Percentiles rank a stretch among this genome's conserved stretches.
Conservation (phyloP, 2,797 vertebrate species). For the Balearica regulorum region DNA sequence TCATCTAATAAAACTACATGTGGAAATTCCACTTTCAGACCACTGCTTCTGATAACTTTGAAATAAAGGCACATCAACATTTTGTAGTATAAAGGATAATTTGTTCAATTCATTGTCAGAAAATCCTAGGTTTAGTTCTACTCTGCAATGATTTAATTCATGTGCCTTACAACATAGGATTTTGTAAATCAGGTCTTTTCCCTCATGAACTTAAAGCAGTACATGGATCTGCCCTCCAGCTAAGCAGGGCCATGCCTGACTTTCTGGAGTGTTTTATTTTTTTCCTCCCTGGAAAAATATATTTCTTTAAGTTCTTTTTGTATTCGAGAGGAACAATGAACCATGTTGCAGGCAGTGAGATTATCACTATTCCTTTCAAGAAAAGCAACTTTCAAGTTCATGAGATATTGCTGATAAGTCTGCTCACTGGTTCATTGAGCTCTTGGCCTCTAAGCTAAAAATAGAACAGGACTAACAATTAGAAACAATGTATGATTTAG, state of each 20-base stretch:
- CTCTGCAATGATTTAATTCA: neutral
- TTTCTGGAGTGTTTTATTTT: neutral
- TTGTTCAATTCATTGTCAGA: neutral
- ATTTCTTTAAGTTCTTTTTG: neutral
- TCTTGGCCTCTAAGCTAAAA: neutral
- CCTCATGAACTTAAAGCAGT: neutral
- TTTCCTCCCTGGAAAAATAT: neutral
- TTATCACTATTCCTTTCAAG: neutral
- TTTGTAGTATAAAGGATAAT: neutral
- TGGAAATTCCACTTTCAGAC: neutral
- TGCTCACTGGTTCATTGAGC: neutral
- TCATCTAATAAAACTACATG: neutral
- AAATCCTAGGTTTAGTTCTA: neutral
- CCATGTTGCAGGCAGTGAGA: neutral
- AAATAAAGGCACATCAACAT: neutral
- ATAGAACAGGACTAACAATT: neutral
- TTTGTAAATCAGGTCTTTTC: neutral
- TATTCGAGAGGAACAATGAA: neutral
- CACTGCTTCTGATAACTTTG: neutral
- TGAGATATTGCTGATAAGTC: neutral
- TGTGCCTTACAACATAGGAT: accelerated
- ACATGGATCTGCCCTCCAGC: neutral
- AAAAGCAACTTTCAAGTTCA: neutral
- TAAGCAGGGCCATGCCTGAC: neutral
- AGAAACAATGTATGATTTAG: neutral